phyloP scores from a whole-genome alignment of 2,113 vertebrate species.

The Rousettus leschenaultii region DNA sequence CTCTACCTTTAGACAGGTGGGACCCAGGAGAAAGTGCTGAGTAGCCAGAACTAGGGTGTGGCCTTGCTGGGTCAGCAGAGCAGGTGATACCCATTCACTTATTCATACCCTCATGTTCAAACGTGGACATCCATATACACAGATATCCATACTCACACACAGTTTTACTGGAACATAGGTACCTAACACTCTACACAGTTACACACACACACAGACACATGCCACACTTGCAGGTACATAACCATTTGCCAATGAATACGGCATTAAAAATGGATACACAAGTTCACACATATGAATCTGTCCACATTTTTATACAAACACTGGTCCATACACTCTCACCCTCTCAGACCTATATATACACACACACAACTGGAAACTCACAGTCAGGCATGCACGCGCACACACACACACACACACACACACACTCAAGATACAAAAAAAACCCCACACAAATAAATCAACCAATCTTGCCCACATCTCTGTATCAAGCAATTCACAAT shows the following conservation, averaged over 20 bases:
- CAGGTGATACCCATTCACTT: neutral
- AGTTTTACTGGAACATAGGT: neutral
- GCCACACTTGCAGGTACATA: neutral
- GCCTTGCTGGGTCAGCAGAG: neutral
- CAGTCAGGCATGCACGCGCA: neutral
- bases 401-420: neutral
- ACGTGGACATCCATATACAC: neutral
- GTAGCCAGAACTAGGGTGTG: neutral
- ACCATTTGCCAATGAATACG: neutral
- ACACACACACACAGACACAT: neutral
- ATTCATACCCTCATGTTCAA: neutral
- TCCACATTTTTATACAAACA: neutral
- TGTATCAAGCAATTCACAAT: neutral
- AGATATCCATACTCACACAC: neutral
- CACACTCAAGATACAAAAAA: neutral
- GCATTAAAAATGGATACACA: neutral
- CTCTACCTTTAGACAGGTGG: neutral
- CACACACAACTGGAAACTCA: neutral
- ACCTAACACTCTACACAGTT: neutral
- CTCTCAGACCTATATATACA: neutral
- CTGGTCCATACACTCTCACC: neutral
- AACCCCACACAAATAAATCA: neutral
- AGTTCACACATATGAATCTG: neutral
- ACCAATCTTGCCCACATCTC: neutral
- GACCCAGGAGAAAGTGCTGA: neutral